These are phyloP conservation scores for Drosophila kanapiae DNA, from an alignment of 1,140 invertebrate genomes.

Conservation along the genomic window DNA sequence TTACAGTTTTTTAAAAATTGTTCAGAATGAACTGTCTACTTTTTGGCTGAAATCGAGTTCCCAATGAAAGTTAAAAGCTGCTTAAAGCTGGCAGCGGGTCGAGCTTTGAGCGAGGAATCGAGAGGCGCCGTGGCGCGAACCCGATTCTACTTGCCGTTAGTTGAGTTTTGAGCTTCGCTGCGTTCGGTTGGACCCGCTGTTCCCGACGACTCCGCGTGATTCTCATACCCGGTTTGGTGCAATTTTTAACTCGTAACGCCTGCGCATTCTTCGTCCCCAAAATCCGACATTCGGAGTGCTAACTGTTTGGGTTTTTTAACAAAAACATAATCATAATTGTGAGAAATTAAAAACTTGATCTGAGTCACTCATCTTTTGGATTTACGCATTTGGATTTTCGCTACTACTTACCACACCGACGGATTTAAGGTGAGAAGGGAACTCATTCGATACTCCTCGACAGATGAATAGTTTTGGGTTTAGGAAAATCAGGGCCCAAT, in stretches of 20 bases:
- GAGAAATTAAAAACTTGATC: constrained; percentile 29
- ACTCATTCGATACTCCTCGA: neutral
- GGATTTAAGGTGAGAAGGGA: constrained; percentile 31
- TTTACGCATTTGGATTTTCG: constrained; percentile 39
- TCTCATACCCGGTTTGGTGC: constrained; percentile 33
- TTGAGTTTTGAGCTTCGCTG: constrained; percentile 76
- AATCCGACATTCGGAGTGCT: constrained; percentile 19
- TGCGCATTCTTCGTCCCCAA: constrained; percentile 40
- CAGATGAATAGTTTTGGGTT: neutral
- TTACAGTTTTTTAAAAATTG: neutral
- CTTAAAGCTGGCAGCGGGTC: neutral
- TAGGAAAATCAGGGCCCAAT: neutral
- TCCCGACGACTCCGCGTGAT: constrained; percentile 42
- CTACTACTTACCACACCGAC: neutral
- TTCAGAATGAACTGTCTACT: neutral
- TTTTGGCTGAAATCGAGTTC: constrained; percentile 1
- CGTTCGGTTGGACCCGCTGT: constrained; percentile 63
- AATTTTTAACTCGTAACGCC: constrained; percentile 58
- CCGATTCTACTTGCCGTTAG: constrained; percentile 32
- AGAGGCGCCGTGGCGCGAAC: neutral
- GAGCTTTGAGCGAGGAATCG: constrained; percentile 51
- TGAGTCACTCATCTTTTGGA: constrained; percentile 29
- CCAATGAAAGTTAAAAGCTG: constrained; percentile 9
- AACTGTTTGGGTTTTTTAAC: constrained; percentile 23
- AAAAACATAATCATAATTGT: constrained; percentile 39